Evolutionary conservation across 2,797 vertebrate genomes (phyloP).

Genomic region (Cyclopterus lumpus): DNA sequence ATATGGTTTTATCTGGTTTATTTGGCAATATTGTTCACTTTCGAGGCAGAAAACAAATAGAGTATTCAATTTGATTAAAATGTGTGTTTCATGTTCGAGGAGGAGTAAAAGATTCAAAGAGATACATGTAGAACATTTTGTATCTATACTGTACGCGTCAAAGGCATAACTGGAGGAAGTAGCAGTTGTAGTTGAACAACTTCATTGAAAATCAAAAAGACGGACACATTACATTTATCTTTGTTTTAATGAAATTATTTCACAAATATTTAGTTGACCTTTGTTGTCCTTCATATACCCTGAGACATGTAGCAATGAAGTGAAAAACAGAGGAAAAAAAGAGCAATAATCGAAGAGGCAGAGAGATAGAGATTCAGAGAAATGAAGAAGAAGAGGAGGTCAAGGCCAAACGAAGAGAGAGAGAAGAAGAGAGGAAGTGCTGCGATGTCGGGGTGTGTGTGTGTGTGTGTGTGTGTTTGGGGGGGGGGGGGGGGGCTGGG

Average conservation of each 20-base stretch:
- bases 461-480: too few species aligned
- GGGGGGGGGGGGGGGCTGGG: slow-evolving; percentile 44
- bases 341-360: background rate
- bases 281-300: background rate
- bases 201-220: background rate
- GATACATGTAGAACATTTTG: background rate
- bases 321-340: background rate
- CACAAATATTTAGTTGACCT: background rate
- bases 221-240: background rate
- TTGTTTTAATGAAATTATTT: background rate
- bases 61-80: slow-evolving; percentile 16
- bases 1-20: slow-evolving; percentile 12
- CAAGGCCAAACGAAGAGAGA: slow-evolving; percentile 9
- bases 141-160: background rate
- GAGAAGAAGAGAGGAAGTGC: background rate
- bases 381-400: background rate
- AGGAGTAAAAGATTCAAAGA: slow-evolving; percentile 3
- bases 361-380: background rate
- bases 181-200: background rate
- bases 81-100: background rate
- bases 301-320: too few species aligned
- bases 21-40: slow-evolving; percentile 29
- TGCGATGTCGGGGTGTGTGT: background rate
- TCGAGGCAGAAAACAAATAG: slow-evolving; percentile 23
- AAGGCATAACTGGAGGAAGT: background rate